A percentile compares a stretch with the other conserved stretches of the same genome.
phyloP scores from a whole-genome alignment of 2,888 invertebrate species.

The Neria commutata region DNA sequence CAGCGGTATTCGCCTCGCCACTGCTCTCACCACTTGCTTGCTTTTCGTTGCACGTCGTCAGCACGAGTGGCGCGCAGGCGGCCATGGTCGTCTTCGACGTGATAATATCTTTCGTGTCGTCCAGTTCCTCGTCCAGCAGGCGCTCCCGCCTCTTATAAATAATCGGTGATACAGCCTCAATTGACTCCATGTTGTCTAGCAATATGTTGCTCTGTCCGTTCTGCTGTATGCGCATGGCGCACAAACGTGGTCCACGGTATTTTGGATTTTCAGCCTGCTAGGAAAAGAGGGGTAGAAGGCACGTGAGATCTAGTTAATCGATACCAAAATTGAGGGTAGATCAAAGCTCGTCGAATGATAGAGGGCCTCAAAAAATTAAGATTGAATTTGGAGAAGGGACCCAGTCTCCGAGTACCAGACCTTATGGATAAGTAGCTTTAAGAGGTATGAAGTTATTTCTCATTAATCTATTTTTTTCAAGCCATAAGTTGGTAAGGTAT shows the following conservation, averaged over 20 bases:
- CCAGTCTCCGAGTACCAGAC: no score
- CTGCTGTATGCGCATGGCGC: slow-evolving; percentile 78
- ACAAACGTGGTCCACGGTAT: slow-evolving; percentile 72
- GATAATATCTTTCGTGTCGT: slow-evolving; percentile 60
- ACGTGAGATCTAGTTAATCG: no score
- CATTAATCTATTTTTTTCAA: no score
- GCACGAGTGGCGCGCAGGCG: slow-evolving; percentile 6
- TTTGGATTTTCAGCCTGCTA: slow-evolving; percentile 62
- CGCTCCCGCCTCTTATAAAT: slow-evolving; percentile 70
- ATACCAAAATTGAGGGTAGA: not conserved
- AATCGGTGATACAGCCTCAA: slow-evolving; percentile 69
- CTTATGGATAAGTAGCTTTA: no score
- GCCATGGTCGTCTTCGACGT: slow-evolving; percentile 53
- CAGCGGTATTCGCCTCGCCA: not conserved
- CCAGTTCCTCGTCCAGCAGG: slow-evolving; percentile 60
- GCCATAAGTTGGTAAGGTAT: no score
- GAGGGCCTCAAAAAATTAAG: not conserved
- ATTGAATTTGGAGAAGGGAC: no score
- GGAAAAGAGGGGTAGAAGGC: no score
- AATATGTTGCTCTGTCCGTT: slow-evolving; percentile 81
- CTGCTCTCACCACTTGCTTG: no score
- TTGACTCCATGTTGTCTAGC: slow-evolving; percentile 76
- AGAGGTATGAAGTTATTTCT: no score
- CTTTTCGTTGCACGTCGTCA: slow-evolving; percentile 14
- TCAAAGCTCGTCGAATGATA: not conserved